phyloP scores from a whole-genome alignment of 2,797 vertebrate genomes.

The Rhinoraja longicauda region DNA sequence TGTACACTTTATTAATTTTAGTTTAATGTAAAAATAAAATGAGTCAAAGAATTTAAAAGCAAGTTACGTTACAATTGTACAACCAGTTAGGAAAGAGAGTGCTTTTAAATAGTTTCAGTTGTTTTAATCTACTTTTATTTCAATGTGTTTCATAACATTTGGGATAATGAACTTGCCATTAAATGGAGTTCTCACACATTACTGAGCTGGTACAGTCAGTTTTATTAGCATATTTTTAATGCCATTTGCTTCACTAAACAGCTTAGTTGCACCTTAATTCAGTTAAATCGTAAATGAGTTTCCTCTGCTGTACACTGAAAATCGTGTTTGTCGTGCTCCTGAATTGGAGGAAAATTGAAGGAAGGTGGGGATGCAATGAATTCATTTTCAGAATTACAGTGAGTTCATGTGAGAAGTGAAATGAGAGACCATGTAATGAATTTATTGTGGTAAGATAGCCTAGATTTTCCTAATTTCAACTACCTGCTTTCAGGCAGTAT shows the following conservation, averaged over 20 bases:
- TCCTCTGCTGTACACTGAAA: neutral
- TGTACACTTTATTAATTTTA: neutral
- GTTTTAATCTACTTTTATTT: neutral
- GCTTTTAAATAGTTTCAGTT: neutral
- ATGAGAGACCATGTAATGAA: neutral
- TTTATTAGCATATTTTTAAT: slow-evolving; percentile 2
- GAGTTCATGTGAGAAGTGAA: neutral
- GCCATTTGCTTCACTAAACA: neutral
- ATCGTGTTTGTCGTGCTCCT: neutral
- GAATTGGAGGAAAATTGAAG: no score
- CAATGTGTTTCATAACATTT: neutral
- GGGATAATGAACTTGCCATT: neutral
- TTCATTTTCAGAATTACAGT: neutral
- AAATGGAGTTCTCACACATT: neutral
- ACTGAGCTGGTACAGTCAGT: neutral
- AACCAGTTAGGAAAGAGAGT: neutral
- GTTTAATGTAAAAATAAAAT: neutral
- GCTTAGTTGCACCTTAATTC: neutral
- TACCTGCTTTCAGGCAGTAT: neutral
- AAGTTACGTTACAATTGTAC: neutral
- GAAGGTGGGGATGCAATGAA: no score
- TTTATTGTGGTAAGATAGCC: neutral
- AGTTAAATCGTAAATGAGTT: neutral
- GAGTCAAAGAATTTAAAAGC: neutral
- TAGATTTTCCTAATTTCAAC: neutral